A percentile compares a stretch with the other conserved stretches of the same genome.
Conservation (phyloP, 2,888 invertebrate species). For the Alcis repandata region DNA sequence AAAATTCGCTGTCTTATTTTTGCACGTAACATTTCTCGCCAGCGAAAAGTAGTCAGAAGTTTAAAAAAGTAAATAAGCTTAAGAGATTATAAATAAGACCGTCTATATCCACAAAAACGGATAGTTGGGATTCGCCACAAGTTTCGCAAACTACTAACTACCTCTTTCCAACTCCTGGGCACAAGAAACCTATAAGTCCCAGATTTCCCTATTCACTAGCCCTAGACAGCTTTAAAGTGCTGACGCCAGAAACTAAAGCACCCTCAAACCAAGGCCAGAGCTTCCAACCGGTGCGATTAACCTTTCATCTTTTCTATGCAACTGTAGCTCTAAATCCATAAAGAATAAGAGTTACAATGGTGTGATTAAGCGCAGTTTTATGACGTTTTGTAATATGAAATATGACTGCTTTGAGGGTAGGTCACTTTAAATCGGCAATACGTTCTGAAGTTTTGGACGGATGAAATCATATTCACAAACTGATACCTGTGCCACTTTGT, state of each 20-base stretch:
- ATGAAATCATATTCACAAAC: slow-evolving; percentile 12
- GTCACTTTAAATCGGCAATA: slow-evolving; percentile 24
- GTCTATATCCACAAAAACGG: no score
- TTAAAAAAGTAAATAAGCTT: no score
- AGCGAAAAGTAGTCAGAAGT: no score
- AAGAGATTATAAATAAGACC: no score
- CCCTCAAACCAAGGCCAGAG: slow-evolving; percentile 18
- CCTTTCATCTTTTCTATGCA: background rate
- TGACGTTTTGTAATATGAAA: slow-evolving; percentile 6
- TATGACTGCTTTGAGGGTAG: slow-evolving; percentile 1
- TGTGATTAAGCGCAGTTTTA: background rate
- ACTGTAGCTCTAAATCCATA: background rate
- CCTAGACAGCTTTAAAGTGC: slow-evolving; percentile 19
- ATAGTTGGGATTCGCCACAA: no score
- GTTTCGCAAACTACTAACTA: background rate
- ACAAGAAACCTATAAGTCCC: slow-evolving; percentile 1
- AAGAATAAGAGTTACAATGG: background rate
- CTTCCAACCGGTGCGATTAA: slow-evolving; percentile 13
- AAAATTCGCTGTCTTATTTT: no score
- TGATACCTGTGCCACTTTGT: slow-evolving; percentile 5
- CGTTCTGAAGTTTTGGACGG: slow-evolving; percentile 16
- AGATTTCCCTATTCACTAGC: slow-evolving; percentile 13
- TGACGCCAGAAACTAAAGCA: slow-evolving; percentile 27
- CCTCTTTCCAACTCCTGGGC: background rate
- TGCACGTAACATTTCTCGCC: no score